Conservation (phyloP, 2,113 vertebrate genomes). For the Motacilla tschutschensis region DNA sequence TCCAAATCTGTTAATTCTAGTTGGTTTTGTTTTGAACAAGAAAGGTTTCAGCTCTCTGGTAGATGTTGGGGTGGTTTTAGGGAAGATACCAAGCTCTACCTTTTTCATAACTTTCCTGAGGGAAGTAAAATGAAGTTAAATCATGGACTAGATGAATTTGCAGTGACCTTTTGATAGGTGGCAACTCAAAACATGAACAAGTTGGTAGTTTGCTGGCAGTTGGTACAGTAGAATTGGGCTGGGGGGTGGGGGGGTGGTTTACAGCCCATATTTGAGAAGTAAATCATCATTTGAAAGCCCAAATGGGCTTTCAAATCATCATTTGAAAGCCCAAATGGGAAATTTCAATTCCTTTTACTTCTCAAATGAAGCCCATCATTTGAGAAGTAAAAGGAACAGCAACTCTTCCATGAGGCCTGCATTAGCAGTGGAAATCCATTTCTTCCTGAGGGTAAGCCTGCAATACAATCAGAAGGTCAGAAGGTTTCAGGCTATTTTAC, state of each 20-base stretch:
- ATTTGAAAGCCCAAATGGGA: too few relatives aligned
- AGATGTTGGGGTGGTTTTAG: not conserved
- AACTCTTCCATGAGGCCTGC: accelerated
- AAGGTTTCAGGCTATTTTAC: not conserved
- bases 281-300: too few relatives aligned
- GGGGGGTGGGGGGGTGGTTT: not conserved
- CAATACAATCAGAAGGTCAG: not conserved
- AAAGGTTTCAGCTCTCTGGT: not conserved
- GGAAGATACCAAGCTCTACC: not conserved
- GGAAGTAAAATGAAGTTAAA: not conserved
- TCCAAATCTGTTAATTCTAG: not conserved
- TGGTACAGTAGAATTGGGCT: not conserved
- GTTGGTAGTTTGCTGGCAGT: not conserved
- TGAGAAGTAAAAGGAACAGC: not conserved
- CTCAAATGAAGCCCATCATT: too few relatives aligned
- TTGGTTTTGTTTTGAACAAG: not conserved
- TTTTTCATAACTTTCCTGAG: not conserved
- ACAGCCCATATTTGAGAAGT: not conserved
- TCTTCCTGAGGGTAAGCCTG: not conserved
- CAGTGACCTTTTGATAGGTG: not conserved
- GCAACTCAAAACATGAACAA: not conserved
- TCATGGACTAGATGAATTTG: not conserved
- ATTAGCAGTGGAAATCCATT: not conserved
- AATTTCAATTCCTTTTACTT: too few relatives aligned
- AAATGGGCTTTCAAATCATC: too few relatives aligned